Conservation (phyloP, 2,888 invertebrate species). For the Atherix ibis region DNA sequence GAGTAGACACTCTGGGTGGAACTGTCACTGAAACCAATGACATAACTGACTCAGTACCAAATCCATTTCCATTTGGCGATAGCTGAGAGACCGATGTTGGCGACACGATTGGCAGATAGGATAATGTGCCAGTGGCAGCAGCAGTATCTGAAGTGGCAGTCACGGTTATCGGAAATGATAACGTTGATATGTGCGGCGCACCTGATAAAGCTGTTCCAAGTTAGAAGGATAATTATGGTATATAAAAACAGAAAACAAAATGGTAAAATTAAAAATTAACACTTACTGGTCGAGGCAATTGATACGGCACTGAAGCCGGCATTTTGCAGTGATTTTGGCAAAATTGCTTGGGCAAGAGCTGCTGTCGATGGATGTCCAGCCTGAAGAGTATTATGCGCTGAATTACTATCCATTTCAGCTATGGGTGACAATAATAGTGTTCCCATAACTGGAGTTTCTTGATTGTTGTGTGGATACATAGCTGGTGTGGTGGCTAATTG, state of each 20-base stretch:
- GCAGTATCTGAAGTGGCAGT: slow-evolving; percentile 21
- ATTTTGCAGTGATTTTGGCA: slow-evolving; percentile 33
- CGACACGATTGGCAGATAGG: slow-evolving; percentile 22
- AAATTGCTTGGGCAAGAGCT: slow-evolving; percentile 62
- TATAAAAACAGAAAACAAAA: too few species aligned
- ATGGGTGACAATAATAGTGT: slow-evolving; percentile 67
- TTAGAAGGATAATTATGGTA: slow-evolving; percentile 14
- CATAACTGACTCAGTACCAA: slow-evolving; percentile 16
- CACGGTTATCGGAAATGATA: slow-evolving; percentile 30
- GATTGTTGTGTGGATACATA: slow-evolving; percentile 32
- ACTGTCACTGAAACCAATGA: slow-evolving; percentile 24
- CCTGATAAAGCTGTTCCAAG: slow-evolving; percentile 5
- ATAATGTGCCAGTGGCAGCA: slow-evolving; percentile 21
- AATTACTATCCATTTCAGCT: slow-evolving; percentile 64
- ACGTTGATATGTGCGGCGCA: slow-evolving; percentile 13
- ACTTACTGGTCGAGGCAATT: slow-evolving; percentile 9
- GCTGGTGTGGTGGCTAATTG: slow-evolving; percentile 38
- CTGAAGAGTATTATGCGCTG: slow-evolving; percentile 57
- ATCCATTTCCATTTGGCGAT: slow-evolving; percentile 19
- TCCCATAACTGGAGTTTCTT: slow-evolving; percentile 57
- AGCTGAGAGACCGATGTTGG: slow-evolving; percentile 20
- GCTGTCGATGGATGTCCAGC: slow-evolving; percentile 58
- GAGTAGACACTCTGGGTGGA: slow-evolving; percentile 14
- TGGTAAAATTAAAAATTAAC: too few species aligned
- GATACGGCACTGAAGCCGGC: slow-evolving; percentile 14